Evolutionary conservation across 2,888 invertebrate species (phyloP), one percentile per base, ranked within the genome.

Genomic region (Calameuta pallipes): DNA sequence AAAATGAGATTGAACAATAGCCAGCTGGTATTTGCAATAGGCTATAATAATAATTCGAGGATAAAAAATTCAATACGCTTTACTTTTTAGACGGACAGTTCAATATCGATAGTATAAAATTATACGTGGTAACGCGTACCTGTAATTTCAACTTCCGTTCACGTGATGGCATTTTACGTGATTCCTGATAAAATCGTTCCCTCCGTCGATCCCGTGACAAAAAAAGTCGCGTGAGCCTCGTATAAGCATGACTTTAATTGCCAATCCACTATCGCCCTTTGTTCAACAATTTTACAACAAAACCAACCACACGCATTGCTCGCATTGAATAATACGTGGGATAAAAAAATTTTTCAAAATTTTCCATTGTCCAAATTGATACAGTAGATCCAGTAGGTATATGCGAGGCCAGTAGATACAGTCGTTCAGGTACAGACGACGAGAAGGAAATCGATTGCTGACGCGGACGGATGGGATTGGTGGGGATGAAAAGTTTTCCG

Each of bases 401-500:
- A 56, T 23, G 2, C 23, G 6, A 23, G 23, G 13, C 71, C 12
- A 33, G 71, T 71, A 71, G 71, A 33, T 71, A 71, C 71, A 33
- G 31, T 31, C 71, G 12, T 33, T 31, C 15, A 4, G 31, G 31
- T 71, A 31, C 71, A 71, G 71, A 71, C 71, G 13, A 31, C 71
- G 71, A 13, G 71, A 9, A 56, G 31, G 71, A 71, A 71, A 71
- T 71, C 71, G 71, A 71, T 71, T 71, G 31, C 31, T 34, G 71
- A 31, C 71, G 71, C 71, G 30, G 13, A 12, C 71, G 71, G 15
- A 4, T 56, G 71, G 71, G 71, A 33, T 13, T 33, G 71, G 41
- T 33, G 71, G 71, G 71, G 31, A 33, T 2, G 71, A 33, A 78
- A 79, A 80, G 80, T 78, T 81, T 80, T 79, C 71, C 77, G 30